Evolutionary conservation across 23 tunicate genomes (phyloP), one percentile per base, ranked within the genome.

Genomic region (Styela clava): DNA sequence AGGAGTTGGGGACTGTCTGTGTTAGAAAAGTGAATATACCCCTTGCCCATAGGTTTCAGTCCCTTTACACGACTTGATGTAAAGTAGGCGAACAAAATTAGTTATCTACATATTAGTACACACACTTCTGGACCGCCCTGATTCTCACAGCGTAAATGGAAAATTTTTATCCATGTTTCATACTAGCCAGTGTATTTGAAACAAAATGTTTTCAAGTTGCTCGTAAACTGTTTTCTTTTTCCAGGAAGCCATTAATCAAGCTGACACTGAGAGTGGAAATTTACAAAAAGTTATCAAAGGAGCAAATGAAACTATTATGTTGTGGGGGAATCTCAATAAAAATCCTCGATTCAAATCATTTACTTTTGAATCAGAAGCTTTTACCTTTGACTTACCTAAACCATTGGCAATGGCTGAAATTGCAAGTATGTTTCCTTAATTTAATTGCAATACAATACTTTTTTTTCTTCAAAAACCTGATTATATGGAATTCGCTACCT

Each of bases 231-330:
- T n/a, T n/a, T n/a, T n/a, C n/a, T n/a, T n/a, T n/a, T 27, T 71
- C 12, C 29, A 93, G 98, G 88, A 93, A 84, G 92, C 98, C 0
- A 78, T 78, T 68, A 84, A 81, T 61, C 84, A 85, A 69, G 93
- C 98, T 3, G 98, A 93, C 68, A 84, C 89, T 19, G 98, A 93
- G 36, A 83, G 94, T 76, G 98, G 98, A 51, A 93, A 93, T 74
- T 82, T 93, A 27, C 92, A 88, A 77, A 93, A 93, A 69, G 82
- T 85, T 36, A 71, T 87, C 51, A 80, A 84, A 56, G 98, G 93
- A 1, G 84, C 61, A 12, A 76, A 82, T 64, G 98, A 93, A 62
- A 68, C 73, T 32, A 34, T 93, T 21, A 87, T 93, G 93, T 36
- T 93, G 7, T 93, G 98, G 98, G 93, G 88, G 34, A 93, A 93